Conservation (phyloP, 2,888 invertebrate genomes). For the Junonia oenone region DNA sequence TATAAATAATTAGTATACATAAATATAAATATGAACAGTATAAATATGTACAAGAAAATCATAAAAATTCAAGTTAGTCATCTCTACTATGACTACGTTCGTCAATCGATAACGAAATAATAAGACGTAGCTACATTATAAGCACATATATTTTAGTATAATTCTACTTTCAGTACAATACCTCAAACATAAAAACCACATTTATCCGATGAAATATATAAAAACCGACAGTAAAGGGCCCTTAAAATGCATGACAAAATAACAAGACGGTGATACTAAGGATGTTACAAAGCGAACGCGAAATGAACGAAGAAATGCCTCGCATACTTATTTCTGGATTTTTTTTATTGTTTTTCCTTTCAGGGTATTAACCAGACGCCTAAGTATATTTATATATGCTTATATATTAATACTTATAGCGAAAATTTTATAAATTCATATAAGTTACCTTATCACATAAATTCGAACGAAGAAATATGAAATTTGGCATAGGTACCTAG, state of each 20-base stretch:
- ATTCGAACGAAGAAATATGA: too few relatives aligned
- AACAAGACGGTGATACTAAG: constrained; percentile 10
- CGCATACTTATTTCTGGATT: background rate
- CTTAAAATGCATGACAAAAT: constrained; percentile 4
- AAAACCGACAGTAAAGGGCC: background rate
- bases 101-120: background rate
- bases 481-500: too few relatives aligned
- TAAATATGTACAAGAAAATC: too few relatives aligned
- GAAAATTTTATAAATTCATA: too few relatives aligned
- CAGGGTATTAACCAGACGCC: background rate
- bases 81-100: too few relatives aligned
- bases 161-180: background rate
- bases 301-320: background rate
- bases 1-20: too few relatives aligned
- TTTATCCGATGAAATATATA: background rate
- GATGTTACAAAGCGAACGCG: background rate
- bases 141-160: background rate
- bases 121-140: background rate
- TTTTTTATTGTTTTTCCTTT: background rate
- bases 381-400: constrained; percentile 12
- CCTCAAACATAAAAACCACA: background rate
- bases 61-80: too few relatives aligned
- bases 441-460: too few relatives aligned
- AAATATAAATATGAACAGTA: too few relatives aligned
- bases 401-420: too few relatives aligned